Evolutionary conservation across 2,797 vertebrate genomes (phyloP), one percentile per base, ranked within the genome.

Genomic region (Lycodopsis pacificus): DNA sequence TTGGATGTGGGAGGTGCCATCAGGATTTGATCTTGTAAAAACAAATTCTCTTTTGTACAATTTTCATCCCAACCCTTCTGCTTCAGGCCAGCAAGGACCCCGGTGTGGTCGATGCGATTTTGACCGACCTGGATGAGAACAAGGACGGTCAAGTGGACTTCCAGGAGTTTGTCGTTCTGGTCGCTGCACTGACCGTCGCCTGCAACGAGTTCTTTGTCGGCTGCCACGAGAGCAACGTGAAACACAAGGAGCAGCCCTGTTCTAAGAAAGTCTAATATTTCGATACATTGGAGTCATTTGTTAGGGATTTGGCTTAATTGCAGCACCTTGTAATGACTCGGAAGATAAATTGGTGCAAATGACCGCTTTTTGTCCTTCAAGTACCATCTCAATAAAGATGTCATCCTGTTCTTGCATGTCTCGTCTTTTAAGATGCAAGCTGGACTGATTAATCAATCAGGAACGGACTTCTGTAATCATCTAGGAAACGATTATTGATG

Each of bases 111-210:
- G 97, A 99, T 77, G 96, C 96, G 89, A 96, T 99, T 22, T 96
- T 99, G 96, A 85, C 74, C 0, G 96, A 97, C 65, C 89, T 99
- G 86, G 98, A 99, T 40, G 96, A 96, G 58, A 96, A 99, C 2
- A 83, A 91, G 1, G 98, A 99, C 0, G 97, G 97, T 0, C 92
- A 99, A 59, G 96, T 99, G 81, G 96, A 99, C 88, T 99, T 99
- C 90, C 95, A 97, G 90, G 98, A 99, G 87, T 99, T 96, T 19
- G 96, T 99, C n/a, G 85, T 96, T 38, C 89, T 99, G 86, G 96
- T 99, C 32, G 96, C 95, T 0, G 94, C 95, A 0, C 92, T 99
- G 84, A 97, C 97, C 0, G 94, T 99, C 77, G 95, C 96, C 73
- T 97, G 97, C 88, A 97, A 98, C 82, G 94, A 95, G 0, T 97